These are phyloP conservation scores for Formica aserva DNA, from an alignment of 2,888 invertebrate species.

Conservation along the genomic window DNA sequence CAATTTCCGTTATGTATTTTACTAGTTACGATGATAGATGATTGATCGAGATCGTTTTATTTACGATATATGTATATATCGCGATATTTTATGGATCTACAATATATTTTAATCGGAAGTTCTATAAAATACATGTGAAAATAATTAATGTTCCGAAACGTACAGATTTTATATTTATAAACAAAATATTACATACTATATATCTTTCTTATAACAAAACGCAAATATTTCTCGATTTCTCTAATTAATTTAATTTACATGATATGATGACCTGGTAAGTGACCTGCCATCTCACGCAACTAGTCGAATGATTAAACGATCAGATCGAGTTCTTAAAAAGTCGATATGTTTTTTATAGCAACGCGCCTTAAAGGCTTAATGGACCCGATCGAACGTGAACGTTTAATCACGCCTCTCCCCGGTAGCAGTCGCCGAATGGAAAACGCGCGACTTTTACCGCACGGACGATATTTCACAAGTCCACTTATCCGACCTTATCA, in stretches of 20 bases:
- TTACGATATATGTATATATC: not conserved
- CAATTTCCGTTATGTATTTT: constrained; percentile 21
- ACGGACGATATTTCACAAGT: constrained; percentile 45
- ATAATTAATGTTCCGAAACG: not conserved
- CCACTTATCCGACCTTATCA: constrained; percentile 47
- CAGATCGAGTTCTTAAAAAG: constrained; percentile 1
- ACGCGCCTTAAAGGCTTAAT: constrained; percentile 17
- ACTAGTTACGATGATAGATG: constrained; percentile 7
- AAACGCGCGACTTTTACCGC: constrained; percentile 40
- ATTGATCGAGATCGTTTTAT: constrained; percentile 1
- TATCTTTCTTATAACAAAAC: not conserved
- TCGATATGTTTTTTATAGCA: constrained; percentile 2
- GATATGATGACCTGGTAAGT: not conserved
- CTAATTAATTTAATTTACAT: not conserved
- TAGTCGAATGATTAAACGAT: not conserved
- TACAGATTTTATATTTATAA: not conserved
- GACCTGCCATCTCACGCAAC: constrained; percentile 2
- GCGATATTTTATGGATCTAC: not conserved
- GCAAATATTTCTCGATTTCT: not conserved
- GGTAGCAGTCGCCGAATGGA: constrained; percentile 46
- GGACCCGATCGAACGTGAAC: constrained; percentile 31
- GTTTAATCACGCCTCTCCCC: constrained; percentile 35
- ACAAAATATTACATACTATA: not conserved
- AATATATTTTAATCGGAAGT: not conserved
- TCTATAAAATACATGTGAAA: not conserved